Evolutionary conservation across 2,888 invertebrate species (phyloP), one percentile per base, ranked within the genome.

Genomic region (Drosophila subquinaria): DNA sequence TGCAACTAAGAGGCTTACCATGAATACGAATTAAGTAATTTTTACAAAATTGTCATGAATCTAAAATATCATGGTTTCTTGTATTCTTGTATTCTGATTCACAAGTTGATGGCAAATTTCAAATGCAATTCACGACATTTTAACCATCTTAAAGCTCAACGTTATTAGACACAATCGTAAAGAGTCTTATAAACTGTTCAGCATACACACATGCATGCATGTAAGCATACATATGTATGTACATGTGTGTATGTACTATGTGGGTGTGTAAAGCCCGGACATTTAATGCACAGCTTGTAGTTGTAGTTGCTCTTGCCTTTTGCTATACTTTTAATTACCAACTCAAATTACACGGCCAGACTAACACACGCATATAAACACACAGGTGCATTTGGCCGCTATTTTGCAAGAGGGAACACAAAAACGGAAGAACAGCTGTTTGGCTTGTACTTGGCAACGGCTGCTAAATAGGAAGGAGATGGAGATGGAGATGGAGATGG

Each of bases 251-350:
- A 23, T 48, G 52, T 42, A 1, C 27, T 27, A 48, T 55, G 61
- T 64, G 52, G 33, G 33, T 35, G 72, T 50, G 64, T 9, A 56
- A 45, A 62, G 59, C 50, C 23, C 64, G 88, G 79, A 57, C 76
- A 82, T 79, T 85, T 82, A 79, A 82, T 88, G 79, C 71, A 79
- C 52, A 81, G 67, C 52, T 74, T 65, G 71, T 70, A 55, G 56
- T 69, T 65, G 61, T 72, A 73, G 56, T 69, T 65, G 61, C 69
- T 71, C 67, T 67, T 88, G 74, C 81, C 71, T 83, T 83, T 83
- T 83, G 81, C 87, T 84, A 70, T 81, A 83, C 84, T 89, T 84
- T 89, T 84, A 84, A 84, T 84, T 84, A 84, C 88, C 84, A 84
- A 79, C 84, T 84, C 72, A 74, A 89, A 84, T 89, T 87, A 81